A percentile compares a stretch with the other conserved stretches of the same genome.
Conservation (phyloP, 2,797 vertebrate genomes). For the Echiichthys vipera region DNA sequence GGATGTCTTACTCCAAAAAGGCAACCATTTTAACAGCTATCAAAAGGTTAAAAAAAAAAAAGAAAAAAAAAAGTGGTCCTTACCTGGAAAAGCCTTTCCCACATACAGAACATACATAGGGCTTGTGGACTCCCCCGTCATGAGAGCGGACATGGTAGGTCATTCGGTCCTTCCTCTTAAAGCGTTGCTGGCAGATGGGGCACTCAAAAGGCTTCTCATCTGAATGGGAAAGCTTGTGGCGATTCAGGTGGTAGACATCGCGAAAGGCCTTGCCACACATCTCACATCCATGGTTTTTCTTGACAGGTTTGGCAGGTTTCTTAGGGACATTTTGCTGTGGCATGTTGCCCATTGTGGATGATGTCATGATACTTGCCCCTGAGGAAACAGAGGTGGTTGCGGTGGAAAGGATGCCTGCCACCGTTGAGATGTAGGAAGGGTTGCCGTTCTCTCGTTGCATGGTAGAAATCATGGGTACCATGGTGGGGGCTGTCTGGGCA, state of each 20-base stretch:
- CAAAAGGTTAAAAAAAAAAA: neutral
- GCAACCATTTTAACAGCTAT: neutral
- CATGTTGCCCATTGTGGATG: conserved; percentile 77
- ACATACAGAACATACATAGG: conserved; percentile 98
- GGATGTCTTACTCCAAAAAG: neutral
- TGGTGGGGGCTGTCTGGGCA: conserved; percentile 87
- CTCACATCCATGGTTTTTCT: conserved; percentile 99
- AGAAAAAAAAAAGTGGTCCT: neutral
- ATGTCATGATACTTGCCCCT: conserved; percentile 82
- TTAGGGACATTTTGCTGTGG: conserved; percentile 87
- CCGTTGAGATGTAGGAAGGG: conserved; percentile 92
- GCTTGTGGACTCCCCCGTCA: conserved; percentile 98
- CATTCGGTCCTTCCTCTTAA: conserved; percentile 99
- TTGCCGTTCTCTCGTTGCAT: conserved; percentile 93
- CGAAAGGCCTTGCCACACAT: conserved; percentile 99
- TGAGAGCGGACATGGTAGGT: conserved; percentile 99
- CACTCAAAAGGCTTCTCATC: conserved; percentile 99
- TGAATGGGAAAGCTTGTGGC: conserved; percentile 99
- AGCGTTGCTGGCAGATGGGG: conserved; percentile 98
- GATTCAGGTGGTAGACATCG: conserved; percentile 98
- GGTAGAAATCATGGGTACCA: conserved; percentile 96
- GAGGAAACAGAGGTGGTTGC: conserved; percentile 94
- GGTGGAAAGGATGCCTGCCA: conserved; percentile 95
- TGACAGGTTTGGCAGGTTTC: conserved; percentile 96
- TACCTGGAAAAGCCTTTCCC: conserved; percentile 99